Conservation (phyloP, 2,113 vertebrate genomes). For the Rostratula benghalensis region DNA sequence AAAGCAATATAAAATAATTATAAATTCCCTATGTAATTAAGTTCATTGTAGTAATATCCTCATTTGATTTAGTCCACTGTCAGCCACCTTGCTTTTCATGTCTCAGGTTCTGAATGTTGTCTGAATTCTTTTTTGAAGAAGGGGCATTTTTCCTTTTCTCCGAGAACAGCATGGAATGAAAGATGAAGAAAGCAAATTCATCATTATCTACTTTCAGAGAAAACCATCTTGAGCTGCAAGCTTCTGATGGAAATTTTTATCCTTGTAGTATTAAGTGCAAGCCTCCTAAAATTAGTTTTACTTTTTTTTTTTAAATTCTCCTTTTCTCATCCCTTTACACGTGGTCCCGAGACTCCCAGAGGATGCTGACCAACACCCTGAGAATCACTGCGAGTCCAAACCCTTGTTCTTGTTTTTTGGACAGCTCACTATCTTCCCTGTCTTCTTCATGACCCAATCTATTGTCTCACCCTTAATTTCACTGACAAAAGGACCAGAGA, state of each 20-base stretch:
- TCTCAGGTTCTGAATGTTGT: not conserved
- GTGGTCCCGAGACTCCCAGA: not conserved
- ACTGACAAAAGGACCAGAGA: not conserved
- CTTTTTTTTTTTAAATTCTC: not conserved
- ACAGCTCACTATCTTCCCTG: not conserved
- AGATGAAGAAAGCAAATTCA: not conserved
- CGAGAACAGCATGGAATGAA: not conserved
- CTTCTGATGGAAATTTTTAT: not conserved
- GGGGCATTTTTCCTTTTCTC: not conserved
- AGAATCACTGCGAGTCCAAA: not conserved
- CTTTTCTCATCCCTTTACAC: not conserved
- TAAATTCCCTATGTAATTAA: conserved; percentile 23
- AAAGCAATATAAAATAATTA: conserved; percentile 42
- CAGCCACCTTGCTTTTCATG: not conserved
- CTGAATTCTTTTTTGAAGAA: not conserved
- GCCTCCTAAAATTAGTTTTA: not conserved
- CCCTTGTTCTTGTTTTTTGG: not conserved
- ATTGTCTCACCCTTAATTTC: not conserved
- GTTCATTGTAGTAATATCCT: not conserved
- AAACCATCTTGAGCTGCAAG: not conserved
- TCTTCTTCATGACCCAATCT: not conserved
- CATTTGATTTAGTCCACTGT: not conserved
- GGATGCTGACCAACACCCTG: not conserved
- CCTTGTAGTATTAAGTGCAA: not conserved
- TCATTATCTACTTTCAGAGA: not conserved